Conservation (phyloP, 2,888 invertebrate species). For the Lithophane ornitopus region DNA sequence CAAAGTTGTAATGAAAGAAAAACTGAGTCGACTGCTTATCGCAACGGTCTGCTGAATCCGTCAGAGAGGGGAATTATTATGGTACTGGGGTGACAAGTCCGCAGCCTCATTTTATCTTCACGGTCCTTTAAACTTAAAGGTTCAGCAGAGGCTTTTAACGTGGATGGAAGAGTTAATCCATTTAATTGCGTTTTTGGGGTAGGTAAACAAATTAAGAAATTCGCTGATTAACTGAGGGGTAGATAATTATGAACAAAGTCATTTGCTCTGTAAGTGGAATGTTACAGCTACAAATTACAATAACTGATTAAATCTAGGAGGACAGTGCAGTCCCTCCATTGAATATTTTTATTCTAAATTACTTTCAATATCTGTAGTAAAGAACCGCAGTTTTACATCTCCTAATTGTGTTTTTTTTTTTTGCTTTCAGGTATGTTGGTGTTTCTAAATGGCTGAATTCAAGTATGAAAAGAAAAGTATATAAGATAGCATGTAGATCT, state of each 20-base stretch:
- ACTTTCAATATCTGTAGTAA: background rate
- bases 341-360: background rate
- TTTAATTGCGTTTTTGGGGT: conserved; percentile 27
- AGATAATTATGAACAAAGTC: conserved; percentile 1
- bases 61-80: conserved; percentile 58
- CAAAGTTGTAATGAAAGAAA: conserved; percentile 44
- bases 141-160: conserved; percentile 22
- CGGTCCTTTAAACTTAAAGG: conserved; percentile 47
- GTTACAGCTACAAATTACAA: background rate
- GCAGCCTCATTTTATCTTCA: conserved; percentile 56
- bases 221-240: conserved; percentile 23
- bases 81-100: conserved; percentile 33
- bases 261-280: background rate
- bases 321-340: background rate
- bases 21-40: conserved; percentile 56
- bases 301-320: background rate
- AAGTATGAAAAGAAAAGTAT: background rate
- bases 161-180: conserved; percentile 31
- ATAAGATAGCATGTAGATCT: too few species aligned
- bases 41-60: conserved; percentile 57
- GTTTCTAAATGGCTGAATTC: background rate
- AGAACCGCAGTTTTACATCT: background rate
- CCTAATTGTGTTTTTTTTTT: background rate
- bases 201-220: conserved; percentile 36
- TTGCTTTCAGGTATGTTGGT: conserved; percentile 52